These are phyloP conservation scores for Pitangus sulphuratus DNA, from an alignment of 2,797 vertebrate species.

Conservation along the genomic window DNA sequence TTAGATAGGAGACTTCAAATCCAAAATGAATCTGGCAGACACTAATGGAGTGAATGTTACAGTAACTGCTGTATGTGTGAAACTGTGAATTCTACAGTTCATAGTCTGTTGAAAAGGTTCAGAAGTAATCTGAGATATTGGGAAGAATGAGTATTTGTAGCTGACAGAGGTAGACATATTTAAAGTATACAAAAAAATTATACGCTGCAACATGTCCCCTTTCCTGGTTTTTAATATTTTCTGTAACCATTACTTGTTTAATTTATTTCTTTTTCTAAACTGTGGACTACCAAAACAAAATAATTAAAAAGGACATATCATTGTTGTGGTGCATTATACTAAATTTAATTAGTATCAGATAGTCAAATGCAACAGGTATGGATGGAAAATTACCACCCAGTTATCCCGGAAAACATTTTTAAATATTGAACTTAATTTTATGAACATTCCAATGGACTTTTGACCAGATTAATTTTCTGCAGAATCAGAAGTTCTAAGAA, in stretches of 20 bases:
- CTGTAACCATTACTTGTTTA: not conserved
- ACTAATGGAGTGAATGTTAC: constrained; percentile 65
- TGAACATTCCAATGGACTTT: not conserved
- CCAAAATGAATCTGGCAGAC: constrained; percentile 71
- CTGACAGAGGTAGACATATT: not conserved
- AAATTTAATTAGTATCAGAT: not conserved
- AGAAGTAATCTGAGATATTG: not conserved
- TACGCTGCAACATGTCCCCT: not conserved
- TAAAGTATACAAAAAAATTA: not conserved
- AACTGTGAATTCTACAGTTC: constrained; percentile 16
- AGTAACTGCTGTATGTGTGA: constrained; percentile 34
- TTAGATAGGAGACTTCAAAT: constrained; percentile 66
- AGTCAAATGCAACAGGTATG: not conserved
- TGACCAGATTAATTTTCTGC: not conserved
- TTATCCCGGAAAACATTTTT: not conserved
- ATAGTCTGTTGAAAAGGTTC: not conserved
- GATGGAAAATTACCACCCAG: not conserved
- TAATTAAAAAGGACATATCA: not conserved
- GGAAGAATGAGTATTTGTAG: not conserved
- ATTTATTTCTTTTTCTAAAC: not conserved
- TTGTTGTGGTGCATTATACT: rapidly evolving
- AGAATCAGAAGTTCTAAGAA: not conserved
- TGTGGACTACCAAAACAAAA: not conserved
- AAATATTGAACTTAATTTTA: not conserved
- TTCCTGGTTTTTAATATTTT: not conserved